Conservation (phyloP, 1,140 invertebrate genomes). For the Scylla paramamosain region DNA sequence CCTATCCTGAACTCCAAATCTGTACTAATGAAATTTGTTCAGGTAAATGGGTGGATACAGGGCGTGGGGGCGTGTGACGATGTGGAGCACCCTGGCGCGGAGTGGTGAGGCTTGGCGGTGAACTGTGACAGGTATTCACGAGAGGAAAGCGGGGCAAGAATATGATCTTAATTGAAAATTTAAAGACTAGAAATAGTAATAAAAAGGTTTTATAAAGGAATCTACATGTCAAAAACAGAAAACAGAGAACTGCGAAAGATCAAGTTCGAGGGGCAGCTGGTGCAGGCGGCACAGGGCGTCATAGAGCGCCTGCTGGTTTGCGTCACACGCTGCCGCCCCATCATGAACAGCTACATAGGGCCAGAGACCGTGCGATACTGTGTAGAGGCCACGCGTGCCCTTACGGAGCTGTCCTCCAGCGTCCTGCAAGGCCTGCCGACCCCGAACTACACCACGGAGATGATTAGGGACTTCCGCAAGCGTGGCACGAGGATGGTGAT, state of each 20-base stretch:
- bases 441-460: not conserved
- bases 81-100: too few relatives aligned
- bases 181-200: too few relatives aligned
- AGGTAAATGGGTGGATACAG: too few relatives aligned
- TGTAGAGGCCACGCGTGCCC: not conserved
- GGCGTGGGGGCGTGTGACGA: too few relatives aligned
- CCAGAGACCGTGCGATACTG: not conserved
- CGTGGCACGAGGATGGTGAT: conserved; percentile 1
- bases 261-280: conserved; percentile 16
- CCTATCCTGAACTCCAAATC: too few relatives aligned
- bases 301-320: not conserved
- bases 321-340: not conserved
- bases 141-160: too few relatives aligned
- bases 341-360: not conserved
- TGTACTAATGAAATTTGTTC: too few relatives aligned
- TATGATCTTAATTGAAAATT: too few relatives aligned
- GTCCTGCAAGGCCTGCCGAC: not conserved
- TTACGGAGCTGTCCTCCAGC: not conserved
- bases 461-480: not conserved
- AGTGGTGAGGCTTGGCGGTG: too few relatives aligned
- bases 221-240: not conserved
- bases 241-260: conserved; percentile 1
- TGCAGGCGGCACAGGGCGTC: not conserved
- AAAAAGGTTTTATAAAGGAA: too few relatives aligned
- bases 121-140: too few relatives aligned